Base-by-base conservation (phyloP, 2,113 vertebrate species). In the Lipophrys pholis region DNA sequence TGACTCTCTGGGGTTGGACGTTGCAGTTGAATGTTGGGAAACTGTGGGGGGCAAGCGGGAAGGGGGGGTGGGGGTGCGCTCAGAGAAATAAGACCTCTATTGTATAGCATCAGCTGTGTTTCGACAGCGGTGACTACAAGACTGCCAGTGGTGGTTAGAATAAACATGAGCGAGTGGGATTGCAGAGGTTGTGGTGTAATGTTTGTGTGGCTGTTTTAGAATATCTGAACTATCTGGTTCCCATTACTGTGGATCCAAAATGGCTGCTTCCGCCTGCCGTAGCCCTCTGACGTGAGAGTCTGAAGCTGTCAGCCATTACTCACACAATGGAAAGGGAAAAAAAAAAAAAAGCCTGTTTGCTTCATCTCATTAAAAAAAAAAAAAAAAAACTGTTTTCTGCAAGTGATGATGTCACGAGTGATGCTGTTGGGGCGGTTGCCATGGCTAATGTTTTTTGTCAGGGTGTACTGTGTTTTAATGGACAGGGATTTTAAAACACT, bases 61-160 rank as follows among this genome's bases (percentile, higher is more conserved):
- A 9, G 58, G 40, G 5, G 12, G 9, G 14, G 6, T 55, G 40
- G 5, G 12, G 9, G 14, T 5, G 35, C 2, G 35, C 38, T 41
- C 51, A 58, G 40, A 46, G 75, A 79, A 91, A 90, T 86, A 90
- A 86, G 79, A 88, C 71, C 45, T 71, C 69, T 80, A 84, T 91
- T 93, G 90, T 86, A 82, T 15, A 82, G 82, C 50, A 73, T 80
- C 65, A 76, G 83, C 84, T 82, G 74, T 86, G 76, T 87, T 89
- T 89, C 71, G 15, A 89, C 81, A 90, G 81, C 30, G 39, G 61
- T 66, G 76, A 74, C 69, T 67, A 60, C 63, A 63, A 14, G 55
- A 55, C 66, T 64, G 71, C 60, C 74, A 68, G 68, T 57, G 73
- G 82, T 76, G 71, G 51, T 73, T 59, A 54, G 30, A 55, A 30